These are phyloP conservation scores for Pipistrellus pipistrellus DNA, from an alignment of 2,797 vertebrate species.

Conservation along the genomic window DNA sequence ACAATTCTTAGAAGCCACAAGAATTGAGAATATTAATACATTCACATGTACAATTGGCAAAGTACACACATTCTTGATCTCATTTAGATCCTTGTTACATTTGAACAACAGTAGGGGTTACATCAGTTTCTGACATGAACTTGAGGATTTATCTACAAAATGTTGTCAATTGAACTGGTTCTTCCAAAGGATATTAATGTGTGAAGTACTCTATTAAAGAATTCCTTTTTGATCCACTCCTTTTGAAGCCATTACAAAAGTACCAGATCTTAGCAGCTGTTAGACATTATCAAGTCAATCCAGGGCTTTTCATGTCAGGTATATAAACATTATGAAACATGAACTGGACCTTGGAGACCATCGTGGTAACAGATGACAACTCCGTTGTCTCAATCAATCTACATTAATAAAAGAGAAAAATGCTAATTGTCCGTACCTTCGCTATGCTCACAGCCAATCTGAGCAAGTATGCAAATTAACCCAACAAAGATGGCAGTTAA, in stretches of 20 bases:
- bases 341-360: constrained; percentile 78
- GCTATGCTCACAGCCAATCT: no score
- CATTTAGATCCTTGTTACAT: constrained; percentile 37
- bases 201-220: constrained; percentile 75
- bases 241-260: constrained; percentile 78
- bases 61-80: constrained; percentile 58
- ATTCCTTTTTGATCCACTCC: constrained; percentile 72
- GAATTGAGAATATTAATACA: constrained; percentile 41
- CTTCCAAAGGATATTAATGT: constrained; percentile 69
- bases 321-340: constrained; percentile 81
- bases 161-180: constrained; percentile 57
- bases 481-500: no score
- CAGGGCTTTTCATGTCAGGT: constrained; percentile 69
- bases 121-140: constrained; percentile 67
- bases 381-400: constrained; percentile 82
- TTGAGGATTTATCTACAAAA: constrained; percentile 71
- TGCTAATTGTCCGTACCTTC: no score
- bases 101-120: constrained; percentile 52
- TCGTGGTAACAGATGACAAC: constrained; percentile 68
- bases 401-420: no score
- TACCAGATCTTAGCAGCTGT: constrained; percentile 72
- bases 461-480: no score
- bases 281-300: constrained; percentile 67
- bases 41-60: background rate
- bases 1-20: background rate